Evolutionary conservation across 2,888 invertebrate genomes (phyloP).

Genomic region (Drosophila picticornis): DNA sequence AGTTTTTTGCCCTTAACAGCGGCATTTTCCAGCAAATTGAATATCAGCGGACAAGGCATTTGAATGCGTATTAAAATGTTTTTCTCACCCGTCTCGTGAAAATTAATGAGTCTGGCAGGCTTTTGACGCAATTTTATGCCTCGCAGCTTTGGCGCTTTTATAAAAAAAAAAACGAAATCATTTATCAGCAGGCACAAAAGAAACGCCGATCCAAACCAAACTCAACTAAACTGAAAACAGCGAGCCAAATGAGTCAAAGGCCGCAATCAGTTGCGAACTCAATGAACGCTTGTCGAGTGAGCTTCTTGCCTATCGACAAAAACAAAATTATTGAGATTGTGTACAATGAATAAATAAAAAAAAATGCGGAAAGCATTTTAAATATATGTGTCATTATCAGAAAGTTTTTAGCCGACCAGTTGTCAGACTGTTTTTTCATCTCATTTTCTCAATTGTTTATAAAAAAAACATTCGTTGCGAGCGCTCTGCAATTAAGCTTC

Average conservation of each 20-base stretch:
- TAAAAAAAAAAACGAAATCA: slow-evolving; percentile 77
- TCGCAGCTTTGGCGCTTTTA: slow-evolving; percentile 69
- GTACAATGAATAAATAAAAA: slow-evolving; percentile 49
- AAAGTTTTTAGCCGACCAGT: slow-evolving; percentile 42
- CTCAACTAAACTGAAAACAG: background rate
- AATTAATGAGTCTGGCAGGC: slow-evolving; percentile 81
- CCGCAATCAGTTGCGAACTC: slow-evolving; percentile 54
- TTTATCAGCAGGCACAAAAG: slow-evolving; percentile 74
- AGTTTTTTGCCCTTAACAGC: slow-evolving; percentile 68
- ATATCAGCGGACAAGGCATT: slow-evolving; percentile 69
- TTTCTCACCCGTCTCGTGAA: slow-evolving; percentile 44
- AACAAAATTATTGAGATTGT: slow-evolving; percentile 8
- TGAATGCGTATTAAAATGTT: slow-evolving; percentile 68
- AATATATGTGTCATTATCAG: slow-evolving; percentile 61
- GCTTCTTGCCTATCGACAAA: slow-evolving; percentile 47
- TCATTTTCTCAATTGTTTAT: slow-evolving; percentile 28
- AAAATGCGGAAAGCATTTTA: slow-evolving; percentile 42
- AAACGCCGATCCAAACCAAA: slow-evolving; percentile 28
- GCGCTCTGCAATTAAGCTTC: slow-evolving; percentile 37
- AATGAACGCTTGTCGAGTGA: slow-evolving; percentile 62
- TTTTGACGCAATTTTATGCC: slow-evolving; percentile 79
- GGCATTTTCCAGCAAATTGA: slow-evolving; percentile 80
- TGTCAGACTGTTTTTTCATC: slow-evolving; percentile 11
- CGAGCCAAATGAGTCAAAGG: slow-evolving; percentile 29
- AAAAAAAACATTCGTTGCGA: background rate